Percentiles rank a stretch among this genome's conserved stretches.
phyloP scores from a whole-genome alignment of 92 coral and sea anemone genomes.

The Hydrozoanthus gracilis region DNA sequence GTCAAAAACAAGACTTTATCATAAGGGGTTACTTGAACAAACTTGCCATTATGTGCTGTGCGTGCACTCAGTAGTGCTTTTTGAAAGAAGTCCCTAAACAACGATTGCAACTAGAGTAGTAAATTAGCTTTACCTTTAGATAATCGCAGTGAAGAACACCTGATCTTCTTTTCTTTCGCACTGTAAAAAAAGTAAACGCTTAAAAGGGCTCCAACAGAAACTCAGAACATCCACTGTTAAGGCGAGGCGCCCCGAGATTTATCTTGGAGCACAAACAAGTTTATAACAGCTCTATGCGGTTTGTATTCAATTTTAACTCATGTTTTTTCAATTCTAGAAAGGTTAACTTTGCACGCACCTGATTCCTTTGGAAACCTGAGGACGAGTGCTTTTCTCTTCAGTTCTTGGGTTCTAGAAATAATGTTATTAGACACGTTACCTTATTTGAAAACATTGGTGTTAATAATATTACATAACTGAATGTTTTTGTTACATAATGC shows the following conservation, averaged over 20 bases:
- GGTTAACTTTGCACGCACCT: slow-evolving; percentile 61
- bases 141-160: slow-evolving; percentile 99
- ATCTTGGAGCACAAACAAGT: no score
- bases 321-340: background rate
- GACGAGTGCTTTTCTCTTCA: slow-evolving; percentile 92
- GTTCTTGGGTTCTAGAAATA: slow-evolving; percentile 82
- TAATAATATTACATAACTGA: no score
- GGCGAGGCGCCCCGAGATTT: background rate
- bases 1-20: background rate
- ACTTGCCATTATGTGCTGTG: no score
- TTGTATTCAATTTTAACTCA: no score
- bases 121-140: slow-evolving; percentile 71
- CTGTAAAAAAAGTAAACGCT: slow-evolving; percentile 37
- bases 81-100: no score
- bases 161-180: slow-evolving; percentile 87
- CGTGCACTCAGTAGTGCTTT: no score
- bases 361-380: slow-evolving; percentile 96
- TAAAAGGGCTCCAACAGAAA: background rate
- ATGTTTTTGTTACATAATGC: no score
- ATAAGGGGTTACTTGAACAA: background rate
- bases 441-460: background rate
- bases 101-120: background rate
- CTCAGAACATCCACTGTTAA: background rate
- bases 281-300: no score
- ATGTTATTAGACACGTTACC: slow-evolving; percentile 11